Evolutionary conservation across 2,113 vertebrate species (phyloP), one percentile per base, ranked within the genome.

Genomic region (Paraplagusia blochii): DNA sequence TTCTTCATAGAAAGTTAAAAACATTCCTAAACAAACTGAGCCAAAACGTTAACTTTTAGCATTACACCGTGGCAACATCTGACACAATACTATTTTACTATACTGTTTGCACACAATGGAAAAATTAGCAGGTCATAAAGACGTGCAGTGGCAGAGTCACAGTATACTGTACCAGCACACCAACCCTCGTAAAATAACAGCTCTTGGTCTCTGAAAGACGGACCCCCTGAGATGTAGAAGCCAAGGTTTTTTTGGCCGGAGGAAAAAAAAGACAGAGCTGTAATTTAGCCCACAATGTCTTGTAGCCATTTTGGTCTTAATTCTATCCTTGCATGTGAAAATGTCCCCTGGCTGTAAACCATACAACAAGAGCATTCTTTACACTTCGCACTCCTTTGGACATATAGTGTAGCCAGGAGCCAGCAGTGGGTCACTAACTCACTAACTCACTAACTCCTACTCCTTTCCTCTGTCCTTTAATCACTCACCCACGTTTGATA

Each of bases 401-500:
- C 79, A 62, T 66, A 60, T 48, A 60, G 45, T 53, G 53, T 16
- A 53, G 51, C 22, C 44, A 63, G 63, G 52, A 47, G 29, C 33
- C 1, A 4, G 1, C 44, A 7, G 54, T 8, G 11, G 52, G 55
- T 73, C 58, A 91, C 95, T 29, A 2, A 29, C 22, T 29, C 22
- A 2, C 2, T 29, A 29, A 29, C 22, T 29, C 22, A 29, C 22
- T 29, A 6, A 2, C 22, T 29, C 22, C n/a, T n/a, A n/a, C n/a
- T n/a, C n/a, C n/a, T n/a, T n/a, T n/a, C n/a, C n/a, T n/a, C n/a
- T n/a, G n/a, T n/a, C n/a, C 22, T 6, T 29, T 6, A 29, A 2
- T 29, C 22, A 29, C 22, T 83, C 91, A 98, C 97, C 97, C 70
- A 92, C 93, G 0, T 97, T 96, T 53, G 96, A 95, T 64, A 93